phyloP scores from a whole-genome alignment of 2,113 vertebrate genomes.

The Rattus norvegicus region DNA sequence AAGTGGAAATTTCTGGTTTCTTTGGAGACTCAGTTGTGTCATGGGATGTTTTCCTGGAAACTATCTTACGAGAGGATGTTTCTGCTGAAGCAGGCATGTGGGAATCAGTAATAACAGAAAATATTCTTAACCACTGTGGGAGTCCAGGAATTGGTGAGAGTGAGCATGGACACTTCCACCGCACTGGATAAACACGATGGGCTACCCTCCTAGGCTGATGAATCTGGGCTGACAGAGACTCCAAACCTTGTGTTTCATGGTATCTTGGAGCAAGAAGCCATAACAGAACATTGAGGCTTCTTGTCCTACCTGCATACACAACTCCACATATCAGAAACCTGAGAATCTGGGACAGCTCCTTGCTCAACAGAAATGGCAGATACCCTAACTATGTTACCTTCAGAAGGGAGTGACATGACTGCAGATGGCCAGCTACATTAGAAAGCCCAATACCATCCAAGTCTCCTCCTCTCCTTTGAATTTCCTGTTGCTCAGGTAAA shows the following conservation, averaged over 20 bases:
- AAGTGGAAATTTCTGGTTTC: too few species aligned
- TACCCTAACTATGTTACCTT: not conserved
- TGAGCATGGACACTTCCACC: not conserved
- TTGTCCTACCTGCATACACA: not conserved
- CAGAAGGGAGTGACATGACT: not conserved
- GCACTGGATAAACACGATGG: not conserved
- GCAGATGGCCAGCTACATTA: not conserved
- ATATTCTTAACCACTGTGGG: too few species aligned
- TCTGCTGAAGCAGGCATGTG: too few species aligned
- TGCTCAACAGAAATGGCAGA: not conserved
- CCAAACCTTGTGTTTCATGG: not conserved
- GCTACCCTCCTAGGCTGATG: not conserved
- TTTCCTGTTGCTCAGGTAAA: not conserved
- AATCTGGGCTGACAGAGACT: not conserved
- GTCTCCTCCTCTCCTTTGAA: not conserved
- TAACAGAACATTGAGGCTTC: not conserved
- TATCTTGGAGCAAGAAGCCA: not conserved
- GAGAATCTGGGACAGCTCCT: not conserved
- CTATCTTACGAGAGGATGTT: too few species aligned
- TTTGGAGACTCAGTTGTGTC: too few species aligned
- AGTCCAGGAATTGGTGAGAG: not conserved
- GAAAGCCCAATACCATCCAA: not conserved
- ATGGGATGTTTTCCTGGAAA: too few species aligned
- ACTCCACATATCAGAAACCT: not conserved
- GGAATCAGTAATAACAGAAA: not conserved